Evolutionary conservation across 2,797 vertebrate genomes (phyloP), one percentile per base, ranked within the genome.

Genomic region (Xiphorhynchus erythropygius): DNA sequence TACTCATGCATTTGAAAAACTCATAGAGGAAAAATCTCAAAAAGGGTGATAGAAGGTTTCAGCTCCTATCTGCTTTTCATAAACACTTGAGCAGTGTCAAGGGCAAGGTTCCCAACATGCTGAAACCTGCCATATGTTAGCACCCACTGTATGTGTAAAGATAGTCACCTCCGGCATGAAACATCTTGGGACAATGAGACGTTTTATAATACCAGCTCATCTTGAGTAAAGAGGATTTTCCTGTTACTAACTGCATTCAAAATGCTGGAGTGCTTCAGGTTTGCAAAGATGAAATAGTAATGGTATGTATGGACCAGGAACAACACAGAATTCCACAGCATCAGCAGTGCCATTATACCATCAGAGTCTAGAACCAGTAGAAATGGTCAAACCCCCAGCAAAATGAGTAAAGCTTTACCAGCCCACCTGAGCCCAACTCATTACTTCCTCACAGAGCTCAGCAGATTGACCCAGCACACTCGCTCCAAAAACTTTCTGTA

Each of bases 81-180:
- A 80, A 95, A 75, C 76, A 73, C 63, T 77, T 69, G 23, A 88
- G n/a, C n/a, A 77, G 84, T 82, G 81, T 92, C 84, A 95, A 91
- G 91, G 83, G 89, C 71, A 92, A 22, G 0, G 63, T 84, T 94
- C 89, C 89, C 80, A 92, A 44, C 64, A 70, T 50, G 57, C 30
- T 84, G 91, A 68, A 83, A 78, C 56, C 41, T 91, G 73, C 73
- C 91, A 88, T 94, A 93, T 93, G 84, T 77, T 91, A 76, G 57
- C 62, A 27, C 87, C 14, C 91, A 63, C n/a, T 81, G 24, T 65
- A 91, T 41, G 69, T 93, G 79, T 65, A 65, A 94, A 94, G 84
- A 91, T 88, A 86, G 39, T 94, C 82, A 96, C 96, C 94, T 94
- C 91, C 94, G 87, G 85, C 77, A 96, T 76, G 74, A 90, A 94